Conservation (phyloP, 2,797 vertebrate genomes). For the Eupleurogrammus muticus region DNA sequence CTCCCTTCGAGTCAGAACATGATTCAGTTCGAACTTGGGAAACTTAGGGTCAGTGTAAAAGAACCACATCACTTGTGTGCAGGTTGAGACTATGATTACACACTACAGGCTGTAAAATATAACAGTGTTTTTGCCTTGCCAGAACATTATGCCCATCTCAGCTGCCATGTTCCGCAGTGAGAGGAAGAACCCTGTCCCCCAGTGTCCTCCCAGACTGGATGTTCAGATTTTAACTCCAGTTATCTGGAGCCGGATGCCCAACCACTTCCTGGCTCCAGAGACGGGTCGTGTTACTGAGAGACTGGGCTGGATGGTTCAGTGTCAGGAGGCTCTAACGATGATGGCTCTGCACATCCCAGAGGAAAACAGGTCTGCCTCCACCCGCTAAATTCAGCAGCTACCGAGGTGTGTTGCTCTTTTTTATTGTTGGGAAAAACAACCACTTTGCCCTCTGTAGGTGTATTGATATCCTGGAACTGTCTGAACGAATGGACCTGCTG, state of each 20-base stretch:
- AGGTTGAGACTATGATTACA: background rate
- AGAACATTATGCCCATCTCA: slow-evolving; percentile 98
- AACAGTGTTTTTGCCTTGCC: background rate
- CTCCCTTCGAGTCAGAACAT: slow-evolving; percentile 93
- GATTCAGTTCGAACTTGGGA: slow-evolving; percentile 93
- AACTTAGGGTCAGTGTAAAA: slow-evolving; percentile 87
- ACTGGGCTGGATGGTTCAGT: slow-evolving; percentile 91
- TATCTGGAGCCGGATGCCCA: slow-evolving; percentile 97
- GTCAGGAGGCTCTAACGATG: slow-evolving; percentile 90
- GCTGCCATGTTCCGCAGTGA: slow-evolving; percentile 96
- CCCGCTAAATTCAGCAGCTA: background rate
- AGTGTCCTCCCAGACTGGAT: slow-evolving; percentile 90
- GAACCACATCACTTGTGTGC: background rate
- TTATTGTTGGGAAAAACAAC: background rate
- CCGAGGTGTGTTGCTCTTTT: background rate
- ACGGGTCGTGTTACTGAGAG: slow-evolving; percentile 85
- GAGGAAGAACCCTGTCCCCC: slow-evolving; percentile 91
- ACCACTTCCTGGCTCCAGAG: slow-evolving; percentile 88
- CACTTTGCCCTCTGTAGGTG: slow-evolving; percentile 79
- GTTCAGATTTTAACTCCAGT: slow-evolving; percentile 92
- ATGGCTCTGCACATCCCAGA: slow-evolving; percentile 96
- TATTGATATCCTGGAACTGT: slow-evolving; percentile 95
- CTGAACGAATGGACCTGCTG: slow-evolving; percentile 88
- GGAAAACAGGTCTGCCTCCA: slow-evolving; percentile 89
- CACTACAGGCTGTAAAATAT: too few species aligned